Base-by-base conservation (phyloP, 2,113 vertebrate species). In the Delphinapterus leucas region DNA sequence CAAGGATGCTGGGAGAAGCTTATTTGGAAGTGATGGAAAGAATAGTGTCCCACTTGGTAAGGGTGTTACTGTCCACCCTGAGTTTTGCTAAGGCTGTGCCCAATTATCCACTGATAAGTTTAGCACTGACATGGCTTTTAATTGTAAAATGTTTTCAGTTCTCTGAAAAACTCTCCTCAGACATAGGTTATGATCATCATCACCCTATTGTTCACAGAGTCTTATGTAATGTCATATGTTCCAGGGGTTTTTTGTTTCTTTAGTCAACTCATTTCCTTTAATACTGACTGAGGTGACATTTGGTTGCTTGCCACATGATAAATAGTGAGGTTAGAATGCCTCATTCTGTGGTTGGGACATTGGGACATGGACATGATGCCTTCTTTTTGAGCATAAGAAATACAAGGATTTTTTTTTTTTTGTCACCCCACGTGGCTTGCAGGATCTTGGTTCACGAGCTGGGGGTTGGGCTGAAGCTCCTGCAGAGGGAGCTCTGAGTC, bases 351-450 rank as follows among this genome's bases (percentile, higher is more conserved):
- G 96, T 96, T 83, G 41, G 93, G 53, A 94, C 79, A 95, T 65
- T 87, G 96, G 77, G 95, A 93, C 87, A 92, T 33, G n/a, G 33
- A 74, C 74, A 95, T 77, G 83, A 92, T 97, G 92, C 60, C 88
- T 98, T 97, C 96, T 96, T 97, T 98, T 92, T 93, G 86, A 98
- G 88, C 60, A 68, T 36, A 96, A 97, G 79, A 93, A 98, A 96
- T 60, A 84, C 95, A 97, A 96, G 88, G 86, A 97, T 53, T 18
- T 53, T 18, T 49, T 1, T 14, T 17, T 53, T 17, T 17, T 53
- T 1, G 15, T 18, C 17, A 17, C 53, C 53, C 15, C 53, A 53
- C 0, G 5, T 5, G 17, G 53, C 53, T 53, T 53, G 1, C 5
- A 0, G 53, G 53, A 53, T 53, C 53, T 53, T 53, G 53, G 53